Percentiles rank a stretch among this genome's conserved stretches.
Conservation (phyloP, 1,140 invertebrate species). For the Drosophila rufa region DNA sequence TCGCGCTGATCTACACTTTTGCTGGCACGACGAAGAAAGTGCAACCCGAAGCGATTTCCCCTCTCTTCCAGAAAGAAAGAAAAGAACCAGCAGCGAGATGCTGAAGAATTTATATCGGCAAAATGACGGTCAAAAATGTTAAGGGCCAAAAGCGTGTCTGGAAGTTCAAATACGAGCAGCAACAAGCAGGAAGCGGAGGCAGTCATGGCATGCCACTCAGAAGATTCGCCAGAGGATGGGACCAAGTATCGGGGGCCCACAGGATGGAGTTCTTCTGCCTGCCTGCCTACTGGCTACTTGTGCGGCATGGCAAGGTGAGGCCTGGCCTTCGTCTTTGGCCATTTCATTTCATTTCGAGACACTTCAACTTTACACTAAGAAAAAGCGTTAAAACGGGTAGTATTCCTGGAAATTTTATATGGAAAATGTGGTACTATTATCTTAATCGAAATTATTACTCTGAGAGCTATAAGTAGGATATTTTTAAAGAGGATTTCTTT, state of each 20-base stretch:
- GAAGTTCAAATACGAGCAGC: constrained; percentile 77
- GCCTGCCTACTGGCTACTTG: constrained; percentile 72
- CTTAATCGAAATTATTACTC: too few relatives aligned
- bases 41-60: constrained; percentile 72
- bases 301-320: constrained; percentile 75
- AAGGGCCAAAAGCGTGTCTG: constrained; percentile 84
- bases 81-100: constrained; percentile 34
- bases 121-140: constrained; percentile 84
- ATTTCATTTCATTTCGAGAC: constrained; percentile 42
- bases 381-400: not conserved
- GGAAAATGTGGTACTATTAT: not conserved
- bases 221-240: constrained; percentile 20
- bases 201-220: constrained; percentile 61
- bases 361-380: constrained; percentile 6
- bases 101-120: constrained; percentile 77
- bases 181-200: constrained; percentile 54
- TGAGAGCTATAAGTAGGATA: too few relatives aligned
- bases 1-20: constrained; percentile 81
- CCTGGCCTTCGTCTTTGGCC: constrained; percentile 35
- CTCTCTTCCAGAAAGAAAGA: constrained; percentile 35
- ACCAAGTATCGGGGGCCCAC: constrained; percentile 17
- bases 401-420: not conserved
- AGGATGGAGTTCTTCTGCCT: constrained; percentile 21
- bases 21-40: constrained; percentile 76
- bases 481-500: too few relatives aligned